These are phyloP conservation scores for Rotaria magnacalcarata DNA, from an alignment of 2,888 invertebrate genomes.

Conservation along the genomic window DNA sequence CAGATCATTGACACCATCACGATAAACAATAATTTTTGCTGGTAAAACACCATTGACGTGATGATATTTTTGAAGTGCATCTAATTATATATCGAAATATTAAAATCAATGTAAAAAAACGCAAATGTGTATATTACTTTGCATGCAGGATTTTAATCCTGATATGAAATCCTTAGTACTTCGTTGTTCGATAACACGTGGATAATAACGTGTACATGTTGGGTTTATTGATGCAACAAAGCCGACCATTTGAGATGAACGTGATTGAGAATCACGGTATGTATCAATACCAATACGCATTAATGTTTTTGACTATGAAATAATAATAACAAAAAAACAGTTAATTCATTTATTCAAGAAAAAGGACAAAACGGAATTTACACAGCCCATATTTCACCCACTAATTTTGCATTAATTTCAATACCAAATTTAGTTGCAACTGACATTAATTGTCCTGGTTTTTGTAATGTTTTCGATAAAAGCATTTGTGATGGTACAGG, in stretches of 20 bases:
- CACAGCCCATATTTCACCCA: constrained; percentile 42
- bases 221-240: constrained; percentile 75
- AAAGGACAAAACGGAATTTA: constrained; percentile 1
- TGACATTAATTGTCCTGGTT: constrained; percentile 37
- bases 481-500: constrained; percentile 39
- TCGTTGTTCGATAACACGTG: constrained; percentile 69
- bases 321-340: no score
- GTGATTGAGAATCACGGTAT: constrained; percentile 35
- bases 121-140: constrained; percentile 48
- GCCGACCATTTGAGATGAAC: constrained; percentile 63
- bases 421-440: constrained; percentile 44
- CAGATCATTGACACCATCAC: constrained; percentile 72
- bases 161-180: constrained; percentile 73
- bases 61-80: constrained; percentile 41
- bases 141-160: constrained; percentile 65
- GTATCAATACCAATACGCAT: constrained; percentile 45
- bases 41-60: constrained; percentile 38
- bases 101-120: background rate
- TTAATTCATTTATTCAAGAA: background rate
- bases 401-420: constrained; percentile 44
- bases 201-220: constrained; percentile 69
- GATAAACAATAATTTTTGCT: constrained; percentile 70
- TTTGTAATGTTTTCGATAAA: constrained; percentile 27
- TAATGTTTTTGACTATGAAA: background rate
- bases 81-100: background rate